These are phyloP conservation scores for Erpetoichthys calabaricus DNA, from an alignment of 2,797 vertebrate genomes.

Conservation along the genomic window DNA sequence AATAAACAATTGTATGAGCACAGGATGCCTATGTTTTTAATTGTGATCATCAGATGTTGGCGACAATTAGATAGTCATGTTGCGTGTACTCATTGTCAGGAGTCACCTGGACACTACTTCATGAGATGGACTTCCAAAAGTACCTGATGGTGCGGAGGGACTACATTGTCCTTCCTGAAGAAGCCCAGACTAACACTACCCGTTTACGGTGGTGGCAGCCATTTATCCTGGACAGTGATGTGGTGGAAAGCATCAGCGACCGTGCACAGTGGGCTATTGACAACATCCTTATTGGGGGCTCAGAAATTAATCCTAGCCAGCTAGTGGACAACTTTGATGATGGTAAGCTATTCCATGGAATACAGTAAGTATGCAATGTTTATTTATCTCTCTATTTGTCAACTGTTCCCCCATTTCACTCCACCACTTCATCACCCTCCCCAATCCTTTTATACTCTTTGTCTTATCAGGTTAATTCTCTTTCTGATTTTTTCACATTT, in stretches of 20 bases:
- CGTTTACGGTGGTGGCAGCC: slow-evolving; percentile 97
- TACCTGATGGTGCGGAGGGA: slow-evolving; percentile 86
- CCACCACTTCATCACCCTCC: not conserved
- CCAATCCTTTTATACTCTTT: not conserved
- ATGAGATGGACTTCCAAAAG: slow-evolving; percentile 97
- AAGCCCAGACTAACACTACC: slow-evolving; percentile 78
- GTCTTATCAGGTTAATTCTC: not conserved
- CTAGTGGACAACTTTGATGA: slow-evolving; percentile 92
- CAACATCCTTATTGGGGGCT: slow-evolving; percentile 87
- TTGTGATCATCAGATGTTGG: too few species aligned
- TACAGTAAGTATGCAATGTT: not conserved
- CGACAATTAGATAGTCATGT: too few species aligned
- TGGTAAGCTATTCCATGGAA: slow-evolving; percentile 40
- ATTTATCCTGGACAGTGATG: slow-evolving; percentile 69
- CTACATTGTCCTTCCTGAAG: slow-evolving; percentile 82
- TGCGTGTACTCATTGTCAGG: slow-evolving; percentile 38
- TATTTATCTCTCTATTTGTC: not conserved
- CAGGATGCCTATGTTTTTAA: too few species aligned
- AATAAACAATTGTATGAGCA: not conserved
- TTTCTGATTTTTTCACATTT: too few species aligned
- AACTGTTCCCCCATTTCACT: too few species aligned
- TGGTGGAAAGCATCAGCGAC: slow-evolving; percentile 58
- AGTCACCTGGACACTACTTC: slow-evolving; percentile 85
- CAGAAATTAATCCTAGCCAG: slow-evolving; percentile 92
- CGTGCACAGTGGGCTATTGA: slow-evolving; percentile 94